Evolutionary conservation across 2,797 vertebrate genomes (phyloP).

Genomic region (Gadopsis bispinosus): DNA sequence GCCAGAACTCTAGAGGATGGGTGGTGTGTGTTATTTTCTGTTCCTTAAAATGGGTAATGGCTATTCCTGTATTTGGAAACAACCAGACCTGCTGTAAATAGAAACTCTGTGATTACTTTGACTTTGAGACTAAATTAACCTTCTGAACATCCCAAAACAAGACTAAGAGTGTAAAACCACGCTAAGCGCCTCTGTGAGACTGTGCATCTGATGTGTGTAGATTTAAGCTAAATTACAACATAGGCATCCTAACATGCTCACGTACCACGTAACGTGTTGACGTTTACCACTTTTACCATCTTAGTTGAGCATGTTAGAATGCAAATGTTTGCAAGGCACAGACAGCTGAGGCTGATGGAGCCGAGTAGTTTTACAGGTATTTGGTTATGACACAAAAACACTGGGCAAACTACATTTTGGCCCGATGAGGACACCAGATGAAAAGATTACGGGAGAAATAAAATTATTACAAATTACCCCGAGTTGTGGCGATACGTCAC

Average conservation of each 20-base stretch:
- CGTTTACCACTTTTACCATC: neutral
- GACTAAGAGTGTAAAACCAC: neutral
- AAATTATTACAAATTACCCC: neutral
- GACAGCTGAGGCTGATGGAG: neutral
- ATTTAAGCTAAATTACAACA: too few species aligned
- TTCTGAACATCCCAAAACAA: constrained; percentile 13
- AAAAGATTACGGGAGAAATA: neutral
- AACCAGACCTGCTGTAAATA: constrained; percentile 1
- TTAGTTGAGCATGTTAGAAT: neutral
- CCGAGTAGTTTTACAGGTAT: neutral
- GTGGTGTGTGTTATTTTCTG: neutral
- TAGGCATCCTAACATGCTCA: neutral
- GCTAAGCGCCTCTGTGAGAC: neutral
- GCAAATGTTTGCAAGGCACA: neutral
- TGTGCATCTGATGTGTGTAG: too few species aligned
- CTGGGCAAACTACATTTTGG: neutral
- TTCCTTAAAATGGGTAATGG: constrained; percentile 30
- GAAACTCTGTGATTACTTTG: neutral
- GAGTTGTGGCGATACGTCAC: neutral
- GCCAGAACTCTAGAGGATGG: neutral
- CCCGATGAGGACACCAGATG: neutral
- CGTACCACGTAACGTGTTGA: too few species aligned
- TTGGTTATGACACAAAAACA: neutral
- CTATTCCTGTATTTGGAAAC: constrained; percentile 18
- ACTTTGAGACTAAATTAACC: constrained; percentile 12